These are phyloP conservation scores for Loripinus fragilis DNA, from an alignment of 2,888 invertebrate species.

Conservation along the genomic window DNA sequence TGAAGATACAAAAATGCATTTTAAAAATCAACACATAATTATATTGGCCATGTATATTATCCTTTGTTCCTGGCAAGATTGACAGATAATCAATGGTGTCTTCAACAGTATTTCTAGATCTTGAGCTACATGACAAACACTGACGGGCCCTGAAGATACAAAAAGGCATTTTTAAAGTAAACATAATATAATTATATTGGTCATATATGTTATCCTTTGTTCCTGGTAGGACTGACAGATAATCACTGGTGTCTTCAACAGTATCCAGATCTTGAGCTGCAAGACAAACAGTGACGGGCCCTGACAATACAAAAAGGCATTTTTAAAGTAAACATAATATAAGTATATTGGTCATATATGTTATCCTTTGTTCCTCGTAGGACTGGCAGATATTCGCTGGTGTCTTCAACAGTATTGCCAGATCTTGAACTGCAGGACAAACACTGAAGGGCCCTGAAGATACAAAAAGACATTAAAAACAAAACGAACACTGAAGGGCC, in stretches of 20 bases:
- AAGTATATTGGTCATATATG: constrained; percentile 65
- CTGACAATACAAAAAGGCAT: neutral
- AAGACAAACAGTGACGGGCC: neutral
- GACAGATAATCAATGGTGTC: constrained; percentile 36
- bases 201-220: constrained; percentile 61
- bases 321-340: no score
- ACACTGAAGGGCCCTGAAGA: neutral
- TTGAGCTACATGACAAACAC: neutral
- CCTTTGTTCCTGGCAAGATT: constrained; percentile 62
- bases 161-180: no score
- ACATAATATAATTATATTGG: no score
- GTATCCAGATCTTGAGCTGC: neutral
- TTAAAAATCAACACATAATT: no score
- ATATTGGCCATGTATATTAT: constrained; percentile 65
- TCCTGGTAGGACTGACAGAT: constrained; percentile 62
- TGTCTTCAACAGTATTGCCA: neutral
- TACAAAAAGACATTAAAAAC: no score
- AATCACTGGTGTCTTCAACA: constrained; percentile 2
- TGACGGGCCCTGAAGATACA: neutral
- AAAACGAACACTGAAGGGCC: no score
- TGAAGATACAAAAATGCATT: neutral
- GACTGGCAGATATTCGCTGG: constrained; percentile 42
- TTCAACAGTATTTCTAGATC: neutral
- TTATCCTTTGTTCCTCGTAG: constrained; percentile 64
- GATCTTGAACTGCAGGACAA: neutral